Percentiles rank a stretch among this genome's conserved stretches.
These are phyloP conservation scores for Penaeus japonicus DNA, from an alignment of 1,140 invertebrate genomes.

Conservation along the genomic window DNA sequence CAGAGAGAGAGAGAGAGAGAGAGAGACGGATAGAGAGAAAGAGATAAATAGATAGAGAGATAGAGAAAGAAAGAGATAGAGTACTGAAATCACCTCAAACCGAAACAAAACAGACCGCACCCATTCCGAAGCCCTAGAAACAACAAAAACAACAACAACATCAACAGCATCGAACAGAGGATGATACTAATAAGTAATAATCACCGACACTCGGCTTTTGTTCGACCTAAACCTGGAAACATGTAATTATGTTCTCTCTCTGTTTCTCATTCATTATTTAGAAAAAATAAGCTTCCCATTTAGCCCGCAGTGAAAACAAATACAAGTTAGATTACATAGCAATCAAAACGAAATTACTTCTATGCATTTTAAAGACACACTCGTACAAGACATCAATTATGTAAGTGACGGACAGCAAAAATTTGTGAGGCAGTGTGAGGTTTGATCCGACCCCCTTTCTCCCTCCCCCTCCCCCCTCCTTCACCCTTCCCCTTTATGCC, in stretches of 20 bases:
- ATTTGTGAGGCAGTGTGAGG: not conserved
- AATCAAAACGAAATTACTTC: constrained; percentile 43
- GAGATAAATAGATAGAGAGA: no score
- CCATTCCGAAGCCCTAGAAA: no score
- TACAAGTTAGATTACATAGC: constrained; percentile 39
- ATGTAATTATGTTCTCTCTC: constrained; percentile 33
- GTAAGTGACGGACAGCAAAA: not conserved
- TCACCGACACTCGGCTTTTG: not conserved
- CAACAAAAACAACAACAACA: no score
- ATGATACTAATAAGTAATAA: not conserved
- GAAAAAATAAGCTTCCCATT: constrained; percentile 33
- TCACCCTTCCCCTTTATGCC: not conserved
- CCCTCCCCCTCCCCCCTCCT: not conserved
- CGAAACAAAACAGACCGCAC: no score
- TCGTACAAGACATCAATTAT: constrained; percentile 35
- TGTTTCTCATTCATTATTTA: constrained; percentile 36
- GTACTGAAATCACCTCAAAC: no score
- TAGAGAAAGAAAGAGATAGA: no score
- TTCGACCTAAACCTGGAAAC: constrained; percentile 14
- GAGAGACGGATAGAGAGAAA: no score
- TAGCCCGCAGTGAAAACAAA: constrained; percentile 31
- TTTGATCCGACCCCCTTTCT: not conserved
- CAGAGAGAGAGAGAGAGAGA: no score
- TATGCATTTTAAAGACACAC: constrained; percentile 40
- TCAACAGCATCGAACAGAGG: no score